phyloP scores from a whole-genome alignment of 30 jellyfish, hydroid and myxozoan genomes.

The Catostylus mosaicus region DNA sequence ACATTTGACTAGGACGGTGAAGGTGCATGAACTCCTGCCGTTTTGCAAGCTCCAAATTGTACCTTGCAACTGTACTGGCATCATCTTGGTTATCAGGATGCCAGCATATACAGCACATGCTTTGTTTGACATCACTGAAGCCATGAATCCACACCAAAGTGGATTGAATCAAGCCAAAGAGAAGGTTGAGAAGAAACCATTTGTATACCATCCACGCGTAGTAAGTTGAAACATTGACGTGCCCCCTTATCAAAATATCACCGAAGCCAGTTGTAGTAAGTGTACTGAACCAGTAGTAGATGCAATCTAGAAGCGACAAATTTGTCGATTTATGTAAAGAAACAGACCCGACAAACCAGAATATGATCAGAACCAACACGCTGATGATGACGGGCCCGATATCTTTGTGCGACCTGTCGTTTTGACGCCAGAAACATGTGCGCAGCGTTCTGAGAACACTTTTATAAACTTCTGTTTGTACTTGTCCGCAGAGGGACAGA shows the following conservation, averaged over 20 bases:
- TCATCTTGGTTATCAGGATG: conserved; percentile 47
- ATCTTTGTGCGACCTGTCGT: conserved; percentile 36
- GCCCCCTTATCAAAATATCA: conserved; percentile 36
- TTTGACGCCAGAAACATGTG: conserved; percentile 41
- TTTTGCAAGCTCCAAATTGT: conserved; percentile 60
- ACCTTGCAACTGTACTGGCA: conserved; percentile 62
- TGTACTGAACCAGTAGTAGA: conserved; percentile 70
- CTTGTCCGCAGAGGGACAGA: conserved; percentile 69
- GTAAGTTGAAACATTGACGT: conserved; percentile 1
- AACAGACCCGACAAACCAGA: conserved; percentile 65
- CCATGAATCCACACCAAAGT: conserved; percentile 68
- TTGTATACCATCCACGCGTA: conserved; percentile 59
- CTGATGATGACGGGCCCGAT: conserved; percentile 63
- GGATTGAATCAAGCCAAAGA: conserved; percentile 61
- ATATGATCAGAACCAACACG: conserved; percentile 26
- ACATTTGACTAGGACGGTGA: conserved; percentile 4
- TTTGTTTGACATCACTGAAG: conserved; percentile 51
- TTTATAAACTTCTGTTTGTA: conserved; percentile 44
- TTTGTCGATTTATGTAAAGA: conserved; percentile 28
- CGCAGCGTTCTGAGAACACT: conserved; percentile 26
- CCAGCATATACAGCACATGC: conserved; percentile 76
- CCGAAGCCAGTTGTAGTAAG: conserved; percentile 75
- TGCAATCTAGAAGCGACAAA: conserved; percentile 56
- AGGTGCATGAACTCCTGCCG: conserved; percentile 42
- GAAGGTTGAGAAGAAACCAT: conserved; percentile 61